Evolutionary conservation across 2,888 invertebrate species (phyloP).

Genomic region (Heliconius ethilla): DNA sequence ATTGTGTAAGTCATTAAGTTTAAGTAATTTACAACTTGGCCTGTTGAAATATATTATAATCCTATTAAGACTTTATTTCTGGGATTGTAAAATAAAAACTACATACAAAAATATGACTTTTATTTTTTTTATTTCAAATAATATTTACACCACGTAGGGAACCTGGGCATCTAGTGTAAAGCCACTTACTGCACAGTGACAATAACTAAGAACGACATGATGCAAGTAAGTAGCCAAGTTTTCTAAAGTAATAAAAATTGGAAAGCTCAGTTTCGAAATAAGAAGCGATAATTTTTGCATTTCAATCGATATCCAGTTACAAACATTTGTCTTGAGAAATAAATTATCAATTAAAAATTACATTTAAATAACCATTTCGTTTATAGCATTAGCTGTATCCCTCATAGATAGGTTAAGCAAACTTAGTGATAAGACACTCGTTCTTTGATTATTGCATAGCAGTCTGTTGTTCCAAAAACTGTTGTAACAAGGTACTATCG

Average conservation of each 20-base stretch:
- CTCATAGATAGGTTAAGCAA: too few relatives aligned
- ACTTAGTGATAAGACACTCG: too few relatives aligned
- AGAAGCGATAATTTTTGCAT: too few relatives aligned
- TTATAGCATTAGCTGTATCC: too few relatives aligned
- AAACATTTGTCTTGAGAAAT: too few relatives aligned
- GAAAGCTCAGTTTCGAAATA: neutral
- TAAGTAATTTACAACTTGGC: conserved; percentile 82
- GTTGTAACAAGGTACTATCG: conserved; percentile 86
- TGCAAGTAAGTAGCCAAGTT: too few relatives aligned
- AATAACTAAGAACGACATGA: neutral
- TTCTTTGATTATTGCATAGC: conserved; percentile 31
- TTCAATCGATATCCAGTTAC: too few relatives aligned
- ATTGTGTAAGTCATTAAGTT: conserved; percentile 82
- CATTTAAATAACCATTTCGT: too few relatives aligned
- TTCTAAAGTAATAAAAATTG: neutral
- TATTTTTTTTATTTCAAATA: conserved; percentile 27
- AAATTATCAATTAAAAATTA: too few relatives aligned
- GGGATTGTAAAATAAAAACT: conserved; percentile 82
- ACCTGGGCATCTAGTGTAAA: too few relatives aligned
- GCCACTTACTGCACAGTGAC: neutral
- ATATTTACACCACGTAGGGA: neutral
- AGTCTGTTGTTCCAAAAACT: conserved; percentile 86
- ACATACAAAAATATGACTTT: conserved; percentile 54
- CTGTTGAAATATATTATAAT: conserved; percentile 82
- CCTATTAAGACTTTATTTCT: conserved; percentile 82